phyloP scores from a whole-genome alignment of 2,888 invertebrate species.

The Ormyrus pomaceus region DNA sequence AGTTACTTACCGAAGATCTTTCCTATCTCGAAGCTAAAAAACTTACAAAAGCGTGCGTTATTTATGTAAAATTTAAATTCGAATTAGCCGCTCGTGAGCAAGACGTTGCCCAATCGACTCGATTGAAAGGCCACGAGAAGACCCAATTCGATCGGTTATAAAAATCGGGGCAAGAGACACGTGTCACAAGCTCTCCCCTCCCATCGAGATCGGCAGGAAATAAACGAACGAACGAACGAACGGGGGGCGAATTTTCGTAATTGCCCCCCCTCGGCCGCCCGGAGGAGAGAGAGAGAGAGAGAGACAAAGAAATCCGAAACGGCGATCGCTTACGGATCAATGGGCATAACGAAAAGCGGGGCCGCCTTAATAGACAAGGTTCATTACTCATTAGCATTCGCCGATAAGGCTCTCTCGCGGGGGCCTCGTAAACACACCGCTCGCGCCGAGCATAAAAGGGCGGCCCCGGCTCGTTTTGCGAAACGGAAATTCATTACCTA shows the following conservation, averaged over 20 bases:
- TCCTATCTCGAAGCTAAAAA: too few species aligned
- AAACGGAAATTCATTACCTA: constrained; percentile 49
- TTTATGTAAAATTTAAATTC: too few species aligned
- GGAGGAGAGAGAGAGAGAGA: constrained; percentile 2
- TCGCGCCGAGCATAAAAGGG: constrained; percentile 14
- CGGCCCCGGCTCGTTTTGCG: constrained; percentile 9
- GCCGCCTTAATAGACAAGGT: constrained; percentile 30
- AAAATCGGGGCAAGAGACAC: neutral
- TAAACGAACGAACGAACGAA: neutral
- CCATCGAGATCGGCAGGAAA: neutral
- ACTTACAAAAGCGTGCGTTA: too few species aligned
- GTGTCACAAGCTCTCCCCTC: neutral
- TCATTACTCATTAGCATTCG: constrained; percentile 50
- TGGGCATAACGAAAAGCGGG: constrained; percentile 5
- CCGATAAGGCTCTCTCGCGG: constrained; percentile 31
- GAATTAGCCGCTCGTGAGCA: neutral
- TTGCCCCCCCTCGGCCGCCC: neutral
- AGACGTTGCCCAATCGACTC: neutral
- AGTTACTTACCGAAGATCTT: too few species aligned
- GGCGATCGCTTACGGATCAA: neutral
- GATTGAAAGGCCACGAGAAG: neutral
- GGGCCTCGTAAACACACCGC: constrained; percentile 9
- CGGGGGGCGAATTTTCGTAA: constrained; percentile 26
- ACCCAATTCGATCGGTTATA: constrained; percentile 12
- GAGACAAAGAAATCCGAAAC: constrained; percentile 28